These are phyloP conservation scores for Acanthiza pusilla DNA, from an alignment of 2,797 vertebrate genomes.

Conservation along the genomic window DNA sequence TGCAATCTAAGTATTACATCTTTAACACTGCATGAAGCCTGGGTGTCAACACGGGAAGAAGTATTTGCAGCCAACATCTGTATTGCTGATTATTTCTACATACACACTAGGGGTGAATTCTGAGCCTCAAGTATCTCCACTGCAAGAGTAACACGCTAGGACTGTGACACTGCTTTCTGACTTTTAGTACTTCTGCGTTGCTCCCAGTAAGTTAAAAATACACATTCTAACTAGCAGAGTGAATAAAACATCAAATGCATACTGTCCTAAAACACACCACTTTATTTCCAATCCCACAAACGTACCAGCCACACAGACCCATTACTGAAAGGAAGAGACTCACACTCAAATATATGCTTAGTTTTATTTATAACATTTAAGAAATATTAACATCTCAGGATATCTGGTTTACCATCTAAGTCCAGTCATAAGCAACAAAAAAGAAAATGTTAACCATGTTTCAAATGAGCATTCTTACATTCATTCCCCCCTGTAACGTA, in stretches of 20 bases:
- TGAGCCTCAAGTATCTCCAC: neutral
- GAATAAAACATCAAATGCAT: neutral
- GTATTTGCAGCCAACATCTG: neutral
- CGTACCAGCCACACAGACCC: neutral
- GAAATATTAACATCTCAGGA: constrained; percentile 80
- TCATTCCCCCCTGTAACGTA: constrained; percentile 54
- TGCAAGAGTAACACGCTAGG: neutral
- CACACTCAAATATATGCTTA: constrained; percentile 56
- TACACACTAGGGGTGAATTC: neutral
- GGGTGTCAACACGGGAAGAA: neutral
- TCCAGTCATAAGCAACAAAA: constrained; percentile 77
- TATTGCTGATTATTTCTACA: neutral
- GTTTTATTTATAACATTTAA: constrained; percentile 80
- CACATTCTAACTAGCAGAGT: rapidly evolving
- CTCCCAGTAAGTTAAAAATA: neutral
- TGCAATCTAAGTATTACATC: neutral
- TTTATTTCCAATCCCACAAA: neutral
- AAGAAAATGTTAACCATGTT: constrained; percentile 72
- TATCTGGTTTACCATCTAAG: constrained; percentile 72
- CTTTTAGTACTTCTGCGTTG: neutral
- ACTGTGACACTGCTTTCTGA: neutral
- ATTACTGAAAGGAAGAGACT: constrained; percentile 63
- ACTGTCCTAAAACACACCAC: neutral
- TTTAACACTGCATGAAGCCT: neutral
- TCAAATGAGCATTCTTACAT: constrained; percentile 75